Evolutionary conservation across 2,888 invertebrate species (phyloP), one percentile per base, ranked within the genome.

Genomic region (Ornithoptera priamus): DNA sequence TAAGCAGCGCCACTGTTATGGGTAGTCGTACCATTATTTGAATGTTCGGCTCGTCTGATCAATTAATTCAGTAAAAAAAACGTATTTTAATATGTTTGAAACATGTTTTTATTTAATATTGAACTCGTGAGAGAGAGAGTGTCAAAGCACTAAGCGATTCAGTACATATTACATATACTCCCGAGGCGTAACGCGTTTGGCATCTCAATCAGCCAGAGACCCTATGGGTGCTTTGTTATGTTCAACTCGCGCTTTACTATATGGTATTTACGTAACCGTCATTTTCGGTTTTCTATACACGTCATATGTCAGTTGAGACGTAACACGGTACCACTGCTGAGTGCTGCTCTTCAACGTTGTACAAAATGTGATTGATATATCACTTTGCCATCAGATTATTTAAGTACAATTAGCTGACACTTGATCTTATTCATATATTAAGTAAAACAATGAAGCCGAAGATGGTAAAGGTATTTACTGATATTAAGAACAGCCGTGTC

Each of bases 141-240:
- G 65, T 65, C 1, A 17, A 63, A 62, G 30, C 24, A 59, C 66
- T 70, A 70, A 67, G 63, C 56, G 59, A 70, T 70, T 70, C 70
- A 58, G 59, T 42, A 24, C 70, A 60, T 70, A 70, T 70, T 70
- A 53, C 63, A 30, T 65, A 30, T 46, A 39, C 62, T 66, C 53
- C 63, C 62, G 62, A 58, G 24, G 30, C 58, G 30, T 22, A 8
- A 59, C 50, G 59, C 30, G 70, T 20, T 20, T 42, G 59, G 66
- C 67, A 70, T 70, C 60, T n/a, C 67, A 67, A 63, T 62, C 53
- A 18, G 46, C 3, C 8, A 17, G 22, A 1, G 20, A n/a, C 59
- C n/a, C 57, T 58, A 67, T 63, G 70, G 70, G 20, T 42, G 53
- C 67, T 66, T 70, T 63, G 56, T 60, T 60, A 53, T 62, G 66